phyloP scores from a whole-genome alignment of 64 coral and sea anemone genomes.

The Pocillopora damicornis region DNA sequence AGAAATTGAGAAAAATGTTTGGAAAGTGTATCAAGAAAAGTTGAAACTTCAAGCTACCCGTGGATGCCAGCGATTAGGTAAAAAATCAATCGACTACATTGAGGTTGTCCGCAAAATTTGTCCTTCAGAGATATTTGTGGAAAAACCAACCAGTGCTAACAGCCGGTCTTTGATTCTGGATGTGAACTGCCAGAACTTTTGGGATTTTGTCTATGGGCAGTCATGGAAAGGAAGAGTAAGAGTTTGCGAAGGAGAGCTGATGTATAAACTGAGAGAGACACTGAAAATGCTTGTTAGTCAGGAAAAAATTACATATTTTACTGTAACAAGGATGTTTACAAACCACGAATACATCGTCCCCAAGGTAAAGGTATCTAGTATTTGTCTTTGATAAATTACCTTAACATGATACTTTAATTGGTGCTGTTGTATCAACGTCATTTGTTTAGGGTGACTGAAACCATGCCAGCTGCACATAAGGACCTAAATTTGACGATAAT shows the following conservation, averaged over 20 bases:
- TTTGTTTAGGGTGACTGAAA: too few species aligned
- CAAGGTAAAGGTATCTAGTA: not conserved
- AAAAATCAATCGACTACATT: not conserved
- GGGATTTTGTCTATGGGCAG: constrained; percentile 18
- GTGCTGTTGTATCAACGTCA: too few species aligned
- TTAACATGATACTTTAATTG: too few species aligned
- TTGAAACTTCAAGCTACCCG: not conserved
- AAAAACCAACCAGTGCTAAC: not conserved
- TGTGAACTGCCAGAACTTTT: not conserved
- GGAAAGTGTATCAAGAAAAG: not conserved
- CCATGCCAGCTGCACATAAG: too few species aligned
- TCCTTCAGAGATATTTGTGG: constrained; percentile 4
- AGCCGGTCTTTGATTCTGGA: not conserved
- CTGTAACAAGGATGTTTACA: constrained; percentile 1
- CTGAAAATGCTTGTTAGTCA: not conserved
- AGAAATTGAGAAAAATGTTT: not conserved
- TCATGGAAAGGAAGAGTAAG: constrained; percentile 29
- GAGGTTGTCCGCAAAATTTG: not conserved
- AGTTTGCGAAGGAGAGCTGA: constrained; percentile 32
- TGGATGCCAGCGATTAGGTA: not conserved
- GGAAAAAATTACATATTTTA: not conserved
- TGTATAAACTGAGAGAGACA: constrained; percentile 23
- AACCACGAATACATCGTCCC: not conserved
- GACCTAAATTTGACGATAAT: too few species aligned
- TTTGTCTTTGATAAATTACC: not conserved